phyloP scores from a whole-genome alignment of 2,113 vertebrate genomes.

The Benitochromis conjunctus region DNA sequence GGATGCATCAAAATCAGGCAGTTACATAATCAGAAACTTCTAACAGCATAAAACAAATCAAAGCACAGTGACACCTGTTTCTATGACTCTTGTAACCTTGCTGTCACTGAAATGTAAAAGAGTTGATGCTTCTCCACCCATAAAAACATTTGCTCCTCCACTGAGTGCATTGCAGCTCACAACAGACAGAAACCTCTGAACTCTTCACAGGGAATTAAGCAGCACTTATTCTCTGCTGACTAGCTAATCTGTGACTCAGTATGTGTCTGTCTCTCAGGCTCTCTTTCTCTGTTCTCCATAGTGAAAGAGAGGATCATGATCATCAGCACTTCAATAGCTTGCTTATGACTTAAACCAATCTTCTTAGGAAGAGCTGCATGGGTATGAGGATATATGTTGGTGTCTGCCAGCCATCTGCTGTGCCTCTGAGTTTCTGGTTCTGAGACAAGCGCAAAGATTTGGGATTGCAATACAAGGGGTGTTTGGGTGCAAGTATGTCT shows the following conservation, averaged over 20 bases:
- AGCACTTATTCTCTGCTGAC: conserved; percentile 42
- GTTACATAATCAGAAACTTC: background rate
- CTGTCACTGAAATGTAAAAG: background rate
- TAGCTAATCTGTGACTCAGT: conserved; percentile 47
- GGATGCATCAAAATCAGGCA: background rate
- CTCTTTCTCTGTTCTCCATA: conserved; percentile 1
- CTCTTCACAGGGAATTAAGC: conserved; percentile 34
- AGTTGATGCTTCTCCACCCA: background rate
- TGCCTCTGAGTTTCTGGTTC: background rate
- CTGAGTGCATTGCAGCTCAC: background rate
- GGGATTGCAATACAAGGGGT: background rate
- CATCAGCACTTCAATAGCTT: conserved; percentile 43
- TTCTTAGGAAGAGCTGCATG: conserved; percentile 13
- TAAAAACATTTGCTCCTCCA: background rate
- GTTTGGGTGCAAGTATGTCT: background rate
- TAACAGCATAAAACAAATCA: background rate
- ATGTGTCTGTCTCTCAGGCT: conserved; percentile 9
- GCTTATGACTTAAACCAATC: conserved; percentile 38
- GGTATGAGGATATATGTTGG: background rate
- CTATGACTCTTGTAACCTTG: background rate
- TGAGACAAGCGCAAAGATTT: conserved; percentile 1
- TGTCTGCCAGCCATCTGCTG: conserved; percentile 18
- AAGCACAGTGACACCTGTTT: background rate
- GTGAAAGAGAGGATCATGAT: conserved; percentile 50
- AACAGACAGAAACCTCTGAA: conserved; percentile 18